Evolutionary conservation across 2,113 vertebrate species (phyloP).

Genomic region (Corythornis cristatus): DNA sequence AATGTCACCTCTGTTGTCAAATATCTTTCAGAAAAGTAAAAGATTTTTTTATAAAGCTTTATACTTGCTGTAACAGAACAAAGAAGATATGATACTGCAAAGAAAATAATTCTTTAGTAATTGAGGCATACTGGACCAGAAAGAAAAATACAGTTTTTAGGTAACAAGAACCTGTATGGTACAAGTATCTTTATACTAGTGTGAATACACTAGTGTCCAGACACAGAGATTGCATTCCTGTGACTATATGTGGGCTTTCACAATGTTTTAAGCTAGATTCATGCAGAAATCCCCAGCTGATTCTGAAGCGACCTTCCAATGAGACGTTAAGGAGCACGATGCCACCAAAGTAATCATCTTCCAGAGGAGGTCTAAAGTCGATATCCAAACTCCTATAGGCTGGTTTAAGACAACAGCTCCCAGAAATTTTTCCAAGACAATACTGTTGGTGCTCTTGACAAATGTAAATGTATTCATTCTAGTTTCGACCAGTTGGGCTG

Average conservation of each 20-base stretch:
- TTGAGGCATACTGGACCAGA: not conserved
- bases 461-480: not conserved
- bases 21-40: constrained; percentile 5
- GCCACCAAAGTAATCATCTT: not conserved
- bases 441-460: not conserved
- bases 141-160: not conserved
- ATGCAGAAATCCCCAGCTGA: not conserved
- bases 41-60: not conserved
- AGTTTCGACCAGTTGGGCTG: not conserved
- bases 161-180: not conserved
- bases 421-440: not conserved
- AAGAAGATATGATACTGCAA: not conserved
- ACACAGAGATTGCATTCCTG: not conserved
- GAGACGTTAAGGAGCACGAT: not conserved
- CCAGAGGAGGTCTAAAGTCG: not conserved
- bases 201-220: not conserved
- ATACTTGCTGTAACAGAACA: not conserved
- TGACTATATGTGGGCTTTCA: not conserved
- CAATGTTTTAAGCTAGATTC: not conserved
- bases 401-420: not conserved
- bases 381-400: not conserved
- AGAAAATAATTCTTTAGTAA: not conserved
- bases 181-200: not conserved
- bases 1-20: not conserved
- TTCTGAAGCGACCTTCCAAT: not conserved